A percentile compares a stretch with the other conserved stretches of the same genome.
These are phyloP conservation scores for Ernsta delagoae DNA, from an alignment of 2,888 invertebrate species.

Conservation along the genomic window DNA sequence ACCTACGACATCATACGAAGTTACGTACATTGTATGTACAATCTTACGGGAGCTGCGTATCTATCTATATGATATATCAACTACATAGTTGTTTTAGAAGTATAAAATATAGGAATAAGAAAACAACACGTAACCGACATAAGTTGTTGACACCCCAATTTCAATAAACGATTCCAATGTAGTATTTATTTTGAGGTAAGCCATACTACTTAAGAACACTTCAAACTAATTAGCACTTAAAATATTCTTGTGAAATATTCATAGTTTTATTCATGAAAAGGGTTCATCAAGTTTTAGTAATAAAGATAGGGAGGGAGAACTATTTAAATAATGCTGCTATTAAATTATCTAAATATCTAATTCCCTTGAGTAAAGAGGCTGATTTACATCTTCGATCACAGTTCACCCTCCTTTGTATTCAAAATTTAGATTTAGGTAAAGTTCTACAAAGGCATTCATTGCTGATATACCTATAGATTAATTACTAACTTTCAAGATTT, in stretches of 20 bases:
- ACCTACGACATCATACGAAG: no score
- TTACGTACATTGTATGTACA: neutral
- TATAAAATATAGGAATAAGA: no score
- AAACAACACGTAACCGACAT: no score
- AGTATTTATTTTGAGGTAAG: no score
- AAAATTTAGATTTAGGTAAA: neutral
- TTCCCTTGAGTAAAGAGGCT: constrained; percentile 5
- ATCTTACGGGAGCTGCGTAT: neutral
- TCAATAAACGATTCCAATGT: no score
- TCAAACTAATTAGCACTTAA: no score
- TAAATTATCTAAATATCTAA: constrained; percentile 17
- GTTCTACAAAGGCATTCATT: constrained; percentile 1
- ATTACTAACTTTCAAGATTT: neutral
- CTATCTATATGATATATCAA: no score
- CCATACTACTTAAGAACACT: no score
- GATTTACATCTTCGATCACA: constrained; percentile 21
- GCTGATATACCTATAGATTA: constrained; percentile 4
- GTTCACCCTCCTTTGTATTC: constrained; percentile 5
- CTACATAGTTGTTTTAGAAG: no score
- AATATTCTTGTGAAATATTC: no score
- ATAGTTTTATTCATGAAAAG: neutral
- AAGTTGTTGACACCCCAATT: no score
- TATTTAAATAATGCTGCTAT: constrained; percentile 16
- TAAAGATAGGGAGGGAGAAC: neutral
- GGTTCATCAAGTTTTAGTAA: neutral